phyloP scores from a whole-genome alignment of 2,113 vertebrate genomes.

The Bucco capensis region DNA sequence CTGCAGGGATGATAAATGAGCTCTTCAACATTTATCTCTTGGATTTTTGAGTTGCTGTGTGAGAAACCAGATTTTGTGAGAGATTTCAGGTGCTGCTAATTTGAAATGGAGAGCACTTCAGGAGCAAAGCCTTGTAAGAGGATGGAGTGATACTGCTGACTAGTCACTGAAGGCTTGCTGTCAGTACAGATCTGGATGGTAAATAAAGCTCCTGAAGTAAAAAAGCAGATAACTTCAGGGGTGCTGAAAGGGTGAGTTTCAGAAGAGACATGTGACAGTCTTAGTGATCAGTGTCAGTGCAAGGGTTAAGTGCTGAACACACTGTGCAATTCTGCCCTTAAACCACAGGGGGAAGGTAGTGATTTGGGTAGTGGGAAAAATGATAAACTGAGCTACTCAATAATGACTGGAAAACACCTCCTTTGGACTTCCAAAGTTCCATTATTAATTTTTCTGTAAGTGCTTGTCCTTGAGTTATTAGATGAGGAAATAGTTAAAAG shows the following conservation, averaged over 20 bases:
- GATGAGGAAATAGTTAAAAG: background rate
- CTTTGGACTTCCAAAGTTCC: background rate
- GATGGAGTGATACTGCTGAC: background rate
- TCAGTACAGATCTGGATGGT: background rate
- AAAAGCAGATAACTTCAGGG: background rate
- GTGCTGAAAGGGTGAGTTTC: background rate
- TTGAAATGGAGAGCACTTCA: background rate
- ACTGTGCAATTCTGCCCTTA: background rate
- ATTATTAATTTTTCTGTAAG: background rate
- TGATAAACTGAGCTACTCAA: background rate
- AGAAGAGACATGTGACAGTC: background rate
- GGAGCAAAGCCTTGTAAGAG: background rate
- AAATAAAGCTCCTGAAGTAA: background rate
- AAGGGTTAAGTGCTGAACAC: background rate
- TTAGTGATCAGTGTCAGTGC: background rate
- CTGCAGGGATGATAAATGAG: background rate
- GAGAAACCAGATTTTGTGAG: background rate
- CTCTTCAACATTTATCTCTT: background rate
- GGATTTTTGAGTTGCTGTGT: background rate
- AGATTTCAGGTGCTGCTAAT: background rate
- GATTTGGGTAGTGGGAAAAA: background rate
- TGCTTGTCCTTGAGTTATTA: background rate
- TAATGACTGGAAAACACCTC: background rate
- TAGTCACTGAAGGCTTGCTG: background rate
- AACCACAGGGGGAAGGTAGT: conserved; percentile 9